These are phyloP conservation scores for Notolabrus celidotus DNA, from an alignment of 2,797 vertebrate species.

Conservation along the genomic window DNA sequence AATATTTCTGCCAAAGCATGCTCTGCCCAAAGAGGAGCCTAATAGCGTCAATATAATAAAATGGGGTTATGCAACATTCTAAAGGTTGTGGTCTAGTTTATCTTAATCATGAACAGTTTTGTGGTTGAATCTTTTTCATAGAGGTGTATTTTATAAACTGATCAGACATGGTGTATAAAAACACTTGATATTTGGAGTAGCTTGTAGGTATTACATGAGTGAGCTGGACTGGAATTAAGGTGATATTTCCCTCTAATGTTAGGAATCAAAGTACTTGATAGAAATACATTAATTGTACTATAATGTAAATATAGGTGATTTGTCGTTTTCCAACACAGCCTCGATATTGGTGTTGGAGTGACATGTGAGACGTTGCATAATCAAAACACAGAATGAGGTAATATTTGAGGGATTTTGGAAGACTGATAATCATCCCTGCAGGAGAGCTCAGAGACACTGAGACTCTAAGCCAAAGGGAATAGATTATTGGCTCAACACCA, in stretches of 20 bases:
- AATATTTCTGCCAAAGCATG: too few species aligned
- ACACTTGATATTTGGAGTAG: too few species aligned
- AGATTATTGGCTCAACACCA: constrained; percentile 7
- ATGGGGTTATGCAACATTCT: too few species aligned
- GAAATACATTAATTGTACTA: not conserved
- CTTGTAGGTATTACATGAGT: not conserved
- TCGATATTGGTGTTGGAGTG: not conserved
- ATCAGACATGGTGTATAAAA: too few species aligned
- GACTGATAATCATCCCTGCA: not conserved
- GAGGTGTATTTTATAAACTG: too few species aligned
- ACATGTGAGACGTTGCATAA: constrained; percentile 3
- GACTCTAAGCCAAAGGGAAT: not conserved
- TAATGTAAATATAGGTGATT: not conserved
- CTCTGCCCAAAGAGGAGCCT: too few species aligned
- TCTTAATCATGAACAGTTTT: too few species aligned
- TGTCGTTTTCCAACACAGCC: not conserved
- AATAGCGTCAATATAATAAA: too few species aligned
- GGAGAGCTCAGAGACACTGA: not conserved
- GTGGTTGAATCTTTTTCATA: too few species aligned
- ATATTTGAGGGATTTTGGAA: not conserved
- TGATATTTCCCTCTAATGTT: not conserved
- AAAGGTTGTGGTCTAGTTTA: too few species aligned
- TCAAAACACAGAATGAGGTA: constrained; percentile 3
- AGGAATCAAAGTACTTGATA: not conserved
- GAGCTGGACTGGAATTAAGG: not conserved